These are phyloP conservation scores for Meloidogyne exigua DNA, from an alignment of 1,140 invertebrate genomes.

Conservation along the genomic window DNA sequence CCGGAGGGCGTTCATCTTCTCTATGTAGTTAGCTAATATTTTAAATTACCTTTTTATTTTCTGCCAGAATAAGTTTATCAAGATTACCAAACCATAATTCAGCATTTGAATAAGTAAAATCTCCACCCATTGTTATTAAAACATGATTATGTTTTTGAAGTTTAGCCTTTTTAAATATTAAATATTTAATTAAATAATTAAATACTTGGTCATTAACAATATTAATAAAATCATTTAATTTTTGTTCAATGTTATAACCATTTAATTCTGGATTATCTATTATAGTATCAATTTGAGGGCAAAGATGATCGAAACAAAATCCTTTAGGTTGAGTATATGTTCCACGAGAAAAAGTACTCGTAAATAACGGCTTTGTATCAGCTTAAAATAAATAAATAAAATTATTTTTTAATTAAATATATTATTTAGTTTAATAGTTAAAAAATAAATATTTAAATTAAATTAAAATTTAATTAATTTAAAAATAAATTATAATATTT, in stretches of 20 bases:
- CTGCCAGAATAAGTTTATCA: constrained; percentile 79
- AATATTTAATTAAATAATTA: background rate
- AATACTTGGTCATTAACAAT: constrained; percentile 65
- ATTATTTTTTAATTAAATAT: background rate
- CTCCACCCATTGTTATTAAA: constrained; percentile 86
- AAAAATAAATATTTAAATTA: too few species aligned
- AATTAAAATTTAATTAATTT: too few species aligned
- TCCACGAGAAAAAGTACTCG: constrained; percentile 51
- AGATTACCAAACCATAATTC: constrained; percentile 80
- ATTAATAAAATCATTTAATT: constrained; percentile 65
- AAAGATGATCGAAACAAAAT: constrained; percentile 84
- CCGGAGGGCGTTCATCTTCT: too few species aligned
- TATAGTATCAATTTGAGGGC: constrained; percentile 75
- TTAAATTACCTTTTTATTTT: constrained; percentile 67
- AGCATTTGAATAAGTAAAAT: constrained; percentile 85
- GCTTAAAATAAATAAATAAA: background rate
- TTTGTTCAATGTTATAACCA: constrained; percentile 68
- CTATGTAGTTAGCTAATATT: too few species aligned
- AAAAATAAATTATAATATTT: too few species aligned
- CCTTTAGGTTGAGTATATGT: constrained; percentile 70
- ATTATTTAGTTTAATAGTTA: too few species aligned
- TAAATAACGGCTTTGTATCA: constrained; percentile 41
- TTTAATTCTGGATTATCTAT: constrained; percentile 68
- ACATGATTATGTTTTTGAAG: constrained; percentile 68
- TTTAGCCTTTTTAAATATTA: background rate